Percentiles rank a stretch among this genome's conserved stretches.
phyloP scores from a whole-genome alignment of 2,888 invertebrate species.

The Synergus umbraculus region DNA sequence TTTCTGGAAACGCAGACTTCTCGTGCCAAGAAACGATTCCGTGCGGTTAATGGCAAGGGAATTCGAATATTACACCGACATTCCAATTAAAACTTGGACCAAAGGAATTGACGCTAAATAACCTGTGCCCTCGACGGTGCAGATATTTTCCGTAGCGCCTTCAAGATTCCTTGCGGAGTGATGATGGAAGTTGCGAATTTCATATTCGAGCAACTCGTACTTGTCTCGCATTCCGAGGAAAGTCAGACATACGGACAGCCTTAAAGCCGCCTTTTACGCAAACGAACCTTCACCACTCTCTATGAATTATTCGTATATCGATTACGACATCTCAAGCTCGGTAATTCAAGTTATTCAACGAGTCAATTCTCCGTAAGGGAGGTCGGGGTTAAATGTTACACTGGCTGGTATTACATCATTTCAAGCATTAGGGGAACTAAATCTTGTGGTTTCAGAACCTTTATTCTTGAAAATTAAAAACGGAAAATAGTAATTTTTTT shows the following conservation, averaged over 20 bases:
- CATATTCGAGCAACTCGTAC: background rate
- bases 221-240: constrained; percentile 57
- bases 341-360: background rate
- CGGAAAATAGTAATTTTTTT: no score
- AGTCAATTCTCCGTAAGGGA: constrained; percentile 8
- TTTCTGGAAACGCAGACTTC: background rate
- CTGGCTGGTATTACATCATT: background rate
- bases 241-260: constrained; percentile 43
- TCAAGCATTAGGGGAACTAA: background rate
- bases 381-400: constrained; percentile 17
- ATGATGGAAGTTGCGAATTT: constrained; percentile 45
- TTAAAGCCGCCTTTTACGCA: background rate
- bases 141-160: background rate
- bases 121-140: background rate
- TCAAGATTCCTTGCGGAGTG: background rate
- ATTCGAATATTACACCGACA: constrained; percentile 43
- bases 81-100: constrained; percentile 47
- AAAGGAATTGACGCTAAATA: background rate
- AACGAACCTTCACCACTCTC: background rate
- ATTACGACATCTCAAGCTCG: constrained; percentile 15
- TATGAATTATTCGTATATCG: constrained; percentile 10
- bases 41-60: background rate
- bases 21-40: background rate
- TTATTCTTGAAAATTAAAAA: background rate
- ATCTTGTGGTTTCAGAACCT: background rate